These are phyloP conservation scores for Lissocephala sabroskyi DNA, from an alignment of 2,888 invertebrate genomes.

Conservation along the genomic window DNA sequence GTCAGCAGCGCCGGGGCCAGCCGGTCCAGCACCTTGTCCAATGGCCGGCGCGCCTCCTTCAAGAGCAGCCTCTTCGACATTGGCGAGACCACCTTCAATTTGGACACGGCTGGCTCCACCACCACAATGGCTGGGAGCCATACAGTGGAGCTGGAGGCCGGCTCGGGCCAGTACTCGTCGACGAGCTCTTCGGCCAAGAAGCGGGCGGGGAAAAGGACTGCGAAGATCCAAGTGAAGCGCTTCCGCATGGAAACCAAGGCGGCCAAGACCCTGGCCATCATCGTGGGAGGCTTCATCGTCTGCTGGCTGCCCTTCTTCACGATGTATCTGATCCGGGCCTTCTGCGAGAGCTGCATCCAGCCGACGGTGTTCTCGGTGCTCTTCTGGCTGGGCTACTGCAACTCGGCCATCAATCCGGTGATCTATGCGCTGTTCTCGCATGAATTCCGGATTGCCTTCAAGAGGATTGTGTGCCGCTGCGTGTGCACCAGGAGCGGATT, in stretches of 20 bases:
- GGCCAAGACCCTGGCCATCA: slow-evolving; percentile 95
- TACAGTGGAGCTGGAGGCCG: slow-evolving; percentile 38
- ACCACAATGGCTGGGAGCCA: slow-evolving; percentile 3
- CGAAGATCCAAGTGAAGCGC: slow-evolving; percentile 91
- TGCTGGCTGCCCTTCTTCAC: slow-evolving; percentile 99
- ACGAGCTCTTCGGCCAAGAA: slow-evolving; percentile 73
- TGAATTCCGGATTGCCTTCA: slow-evolving; percentile 95
- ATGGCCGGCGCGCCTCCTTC: slow-evolving; percentile 63
- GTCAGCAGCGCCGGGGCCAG: slow-evolving; percentile 39
- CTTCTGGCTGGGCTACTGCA: slow-evolving; percentile 98
- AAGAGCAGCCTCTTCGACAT: slow-evolving; percentile 69
- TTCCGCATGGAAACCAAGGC: slow-evolving; percentile 97
- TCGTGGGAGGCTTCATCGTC: slow-evolving; percentile 96
- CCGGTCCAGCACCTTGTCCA: slow-evolving; percentile 49
- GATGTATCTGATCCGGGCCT: slow-evolving; percentile 92
- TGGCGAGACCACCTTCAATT: slow-evolving; percentile 68
- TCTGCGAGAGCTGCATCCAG: slow-evolving; percentile 88
- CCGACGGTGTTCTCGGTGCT: slow-evolving; percentile 90
- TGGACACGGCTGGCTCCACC: slow-evolving; percentile 34
- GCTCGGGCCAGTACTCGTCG: slow-evolving; percentile 23
- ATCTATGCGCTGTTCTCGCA: slow-evolving; percentile 96
- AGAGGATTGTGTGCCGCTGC: slow-evolving; percentile 90
- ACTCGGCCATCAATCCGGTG: slow-evolving; percentile 95
- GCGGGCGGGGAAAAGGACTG: slow-evolving; percentile 88
- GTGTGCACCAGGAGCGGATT: slow-evolving; percentile 77